These are phyloP conservation scores for Drosophila ezoana DNA, from an alignment of 2,888 invertebrate species.

Conservation along the genomic window DNA sequence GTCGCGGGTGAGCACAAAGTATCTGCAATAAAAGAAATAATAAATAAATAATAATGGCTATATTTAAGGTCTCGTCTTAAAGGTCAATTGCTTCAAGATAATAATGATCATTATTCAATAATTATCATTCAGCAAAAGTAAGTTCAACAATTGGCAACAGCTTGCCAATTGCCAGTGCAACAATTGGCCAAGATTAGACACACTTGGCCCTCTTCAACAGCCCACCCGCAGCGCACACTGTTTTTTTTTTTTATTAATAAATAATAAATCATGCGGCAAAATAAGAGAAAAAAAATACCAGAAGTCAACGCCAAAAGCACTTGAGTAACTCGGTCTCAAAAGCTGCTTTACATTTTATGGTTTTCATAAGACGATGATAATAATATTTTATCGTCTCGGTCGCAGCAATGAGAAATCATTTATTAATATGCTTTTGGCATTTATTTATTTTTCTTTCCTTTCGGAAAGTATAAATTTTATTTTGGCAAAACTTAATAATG, in stretches of 20 bases:
- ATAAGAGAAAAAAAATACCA: background rate
- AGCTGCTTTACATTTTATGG: conserved; percentile 57
- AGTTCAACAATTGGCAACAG: conserved; percentile 11
- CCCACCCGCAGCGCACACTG: conserved; percentile 26
- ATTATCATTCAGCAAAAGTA: conserved; percentile 9
- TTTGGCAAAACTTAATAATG: conserved; percentile 64
- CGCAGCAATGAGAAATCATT: conserved; percentile 35
- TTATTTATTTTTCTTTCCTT: conserved; percentile 15
- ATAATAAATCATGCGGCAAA: conserved; percentile 72
- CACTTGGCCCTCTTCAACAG: conserved; percentile 1
- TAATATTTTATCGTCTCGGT: conserved; percentile 50
- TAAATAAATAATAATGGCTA: conserved; percentile 8
- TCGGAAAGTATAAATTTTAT: conserved; percentile 42
- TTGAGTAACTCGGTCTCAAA: conserved; percentile 26
- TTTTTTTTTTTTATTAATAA: conserved; percentile 66
- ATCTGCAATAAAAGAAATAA: conserved; percentile 79
- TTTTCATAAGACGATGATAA: conserved; percentile 46
- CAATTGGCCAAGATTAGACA: conserved; percentile 35
- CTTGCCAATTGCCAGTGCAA: conserved; percentile 43
- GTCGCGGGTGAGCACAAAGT: conserved; percentile 88
- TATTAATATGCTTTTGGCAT: conserved; percentile 39
- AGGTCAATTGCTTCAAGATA: conserved; percentile 55
- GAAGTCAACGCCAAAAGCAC: conserved; percentile 27
- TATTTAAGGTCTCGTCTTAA: conserved; percentile 46
- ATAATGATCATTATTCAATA: conserved; percentile 32